Conservation (phyloP, 2,888 invertebrate genomes). For the Iselma pallidipennis region DNA sequence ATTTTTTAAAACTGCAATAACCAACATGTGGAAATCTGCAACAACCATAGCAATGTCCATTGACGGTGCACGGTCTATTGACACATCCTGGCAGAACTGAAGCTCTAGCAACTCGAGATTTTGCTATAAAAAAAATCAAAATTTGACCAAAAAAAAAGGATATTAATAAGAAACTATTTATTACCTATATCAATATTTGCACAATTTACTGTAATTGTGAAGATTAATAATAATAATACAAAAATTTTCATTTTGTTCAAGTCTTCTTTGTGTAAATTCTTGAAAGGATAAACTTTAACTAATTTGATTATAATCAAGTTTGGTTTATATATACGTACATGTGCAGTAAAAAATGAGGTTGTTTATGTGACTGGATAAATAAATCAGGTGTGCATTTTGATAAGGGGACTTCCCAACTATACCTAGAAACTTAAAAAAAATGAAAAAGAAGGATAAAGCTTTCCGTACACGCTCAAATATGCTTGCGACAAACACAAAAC, state of each 20-base stretch:
- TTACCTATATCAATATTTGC: neutral
- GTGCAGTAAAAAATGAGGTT: too few species aligned
- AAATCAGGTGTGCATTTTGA: too few species aligned
- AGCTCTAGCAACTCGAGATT: neutral
- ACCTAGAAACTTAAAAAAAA: too few species aligned
- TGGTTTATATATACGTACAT: neutral
- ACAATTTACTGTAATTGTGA: neutral
- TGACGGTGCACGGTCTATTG: conserved; percentile 3
- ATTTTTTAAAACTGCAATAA: conserved; percentile 1
- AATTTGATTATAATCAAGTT: neutral
- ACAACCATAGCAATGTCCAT: conserved; percentile 11
- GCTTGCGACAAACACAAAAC: too few species aligned
- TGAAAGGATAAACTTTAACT: neutral
- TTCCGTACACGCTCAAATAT: too few species aligned
- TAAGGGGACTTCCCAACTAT: too few species aligned
- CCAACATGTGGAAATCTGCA: conserved; percentile 11
- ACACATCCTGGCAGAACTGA: neutral
- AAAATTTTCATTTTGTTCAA: neutral
- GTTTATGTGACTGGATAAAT: too few species aligned
- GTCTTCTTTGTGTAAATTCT: too few species aligned
- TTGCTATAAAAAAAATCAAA: neutral
- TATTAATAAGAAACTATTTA: neutral
- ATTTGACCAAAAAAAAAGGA: neutral
- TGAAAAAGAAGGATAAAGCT: too few species aligned
- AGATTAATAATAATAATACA: neutral